Conservation (phyloP, 1,140 invertebrate genomes). For the Eulimnadia texana region DNA sequence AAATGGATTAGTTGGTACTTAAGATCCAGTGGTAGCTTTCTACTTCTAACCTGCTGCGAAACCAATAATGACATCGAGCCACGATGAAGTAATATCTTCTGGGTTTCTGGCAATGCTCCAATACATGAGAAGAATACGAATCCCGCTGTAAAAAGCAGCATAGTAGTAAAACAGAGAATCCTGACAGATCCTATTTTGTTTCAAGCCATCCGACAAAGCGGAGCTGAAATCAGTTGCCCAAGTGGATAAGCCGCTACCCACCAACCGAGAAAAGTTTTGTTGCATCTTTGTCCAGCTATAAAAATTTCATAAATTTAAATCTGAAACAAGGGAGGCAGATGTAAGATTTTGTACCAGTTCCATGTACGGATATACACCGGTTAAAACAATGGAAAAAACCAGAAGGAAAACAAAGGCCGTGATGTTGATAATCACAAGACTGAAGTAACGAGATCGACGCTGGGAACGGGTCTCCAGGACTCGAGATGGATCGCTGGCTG, state of each 20-base stretch:
- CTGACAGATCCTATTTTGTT: constrained; percentile 55
- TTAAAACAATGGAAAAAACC: constrained; percentile 76
- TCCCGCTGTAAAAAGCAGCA: constrained; percentile 56
- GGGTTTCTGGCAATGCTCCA: constrained; percentile 40
- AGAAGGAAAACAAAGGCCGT: constrained; percentile 87
- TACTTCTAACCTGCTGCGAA: constrained; percentile 57
- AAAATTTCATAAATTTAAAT: not conserved
- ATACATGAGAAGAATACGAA: constrained; percentile 65
- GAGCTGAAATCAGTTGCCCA: constrained; percentile 75
- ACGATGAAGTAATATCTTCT: constrained; percentile 54
- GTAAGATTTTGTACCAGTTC: constrained; percentile 50
- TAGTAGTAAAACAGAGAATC: constrained; percentile 50
- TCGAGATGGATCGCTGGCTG: not conserved
- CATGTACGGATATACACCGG: constrained; percentile 79
- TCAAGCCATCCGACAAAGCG: constrained; percentile 69
- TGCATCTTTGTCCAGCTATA: constrained; percentile 59
- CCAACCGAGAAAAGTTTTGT: constrained; percentile 67
- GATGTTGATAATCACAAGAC: constrained; percentile 70
- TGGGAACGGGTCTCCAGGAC: constrained; percentile 26
- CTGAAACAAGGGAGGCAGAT: not conserved
- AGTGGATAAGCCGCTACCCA: constrained; percentile 76
- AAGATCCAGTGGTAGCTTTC: not conserved
- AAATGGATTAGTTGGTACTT: not conserved
- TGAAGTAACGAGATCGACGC: constrained; percentile 53
- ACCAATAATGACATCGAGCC: constrained; percentile 64